A percentile compares a stretch with the other conserved stretches of the same genome.
Conservation (phyloP, 2,113 vertebrate species). For the Crocuta crocuta region DNA sequence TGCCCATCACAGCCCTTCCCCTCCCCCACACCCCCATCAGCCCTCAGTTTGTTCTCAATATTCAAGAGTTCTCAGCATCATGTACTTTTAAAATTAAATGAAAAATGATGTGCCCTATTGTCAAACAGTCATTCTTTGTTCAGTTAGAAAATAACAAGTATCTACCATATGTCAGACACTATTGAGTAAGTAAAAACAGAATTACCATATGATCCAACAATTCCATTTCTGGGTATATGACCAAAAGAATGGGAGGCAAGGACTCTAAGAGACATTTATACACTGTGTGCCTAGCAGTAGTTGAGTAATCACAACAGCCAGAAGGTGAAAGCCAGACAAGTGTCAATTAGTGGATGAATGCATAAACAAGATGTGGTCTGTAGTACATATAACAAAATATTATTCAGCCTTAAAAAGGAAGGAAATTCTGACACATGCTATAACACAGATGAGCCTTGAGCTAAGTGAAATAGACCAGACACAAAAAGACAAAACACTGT, state of each 20-base stretch:
- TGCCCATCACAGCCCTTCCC: no score
- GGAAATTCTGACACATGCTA: background rate
- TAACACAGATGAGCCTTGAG: background rate
- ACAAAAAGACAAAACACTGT: background rate
- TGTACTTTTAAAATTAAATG: constrained; percentile 5
- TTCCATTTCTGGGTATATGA: background rate
- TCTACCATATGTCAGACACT: background rate
- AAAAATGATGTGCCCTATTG: background rate
- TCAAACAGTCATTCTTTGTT: background rate
- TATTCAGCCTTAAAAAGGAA: background rate
- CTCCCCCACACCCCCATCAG: no score
- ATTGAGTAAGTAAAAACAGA: background rate
- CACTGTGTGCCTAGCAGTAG: background rate
- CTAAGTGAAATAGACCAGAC: background rate
- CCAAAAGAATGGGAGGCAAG: background rate
- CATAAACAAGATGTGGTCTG: background rate
- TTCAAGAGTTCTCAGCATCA: background rate
- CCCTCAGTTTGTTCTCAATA: no score
- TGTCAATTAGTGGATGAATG: background rate
- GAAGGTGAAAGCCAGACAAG: background rate
- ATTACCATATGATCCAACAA: background rate
- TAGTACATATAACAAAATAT: background rate
- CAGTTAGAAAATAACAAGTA: background rate
- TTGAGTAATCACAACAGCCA: background rate
- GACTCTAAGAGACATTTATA: background rate